phyloP scores from a whole-genome alignment of 2,113 vertebrate genomes.

The Herpailurus yagouaroundi region DNA sequence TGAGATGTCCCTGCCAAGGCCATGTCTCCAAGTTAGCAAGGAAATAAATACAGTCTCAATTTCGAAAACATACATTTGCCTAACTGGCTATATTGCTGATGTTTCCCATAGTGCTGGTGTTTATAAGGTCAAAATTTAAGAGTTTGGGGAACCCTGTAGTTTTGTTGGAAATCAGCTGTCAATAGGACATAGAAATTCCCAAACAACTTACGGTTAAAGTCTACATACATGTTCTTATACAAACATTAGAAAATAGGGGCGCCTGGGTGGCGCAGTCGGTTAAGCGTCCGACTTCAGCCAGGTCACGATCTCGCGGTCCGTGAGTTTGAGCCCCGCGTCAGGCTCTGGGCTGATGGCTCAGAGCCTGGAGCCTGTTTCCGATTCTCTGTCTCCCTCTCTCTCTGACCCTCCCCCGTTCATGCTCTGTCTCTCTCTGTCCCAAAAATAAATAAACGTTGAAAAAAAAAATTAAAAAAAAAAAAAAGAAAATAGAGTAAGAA shows the following conservation, averaged over 20 bases:
- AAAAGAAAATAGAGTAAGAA: slow-evolving; percentile 15
- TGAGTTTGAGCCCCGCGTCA: too few species aligned
- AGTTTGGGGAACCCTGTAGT: not conserved
- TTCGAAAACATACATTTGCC: not conserved
- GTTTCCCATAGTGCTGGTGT: not conserved
- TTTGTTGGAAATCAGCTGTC: not conserved
- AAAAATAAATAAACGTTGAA: too few species aligned
- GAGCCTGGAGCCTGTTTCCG: too few species aligned
- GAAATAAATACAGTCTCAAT: not conserved
- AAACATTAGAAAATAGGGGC: not conserved
- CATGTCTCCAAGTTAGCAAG: not conserved
- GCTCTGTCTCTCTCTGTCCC: too few species aligned
- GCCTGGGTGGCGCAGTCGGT: too few species aligned
- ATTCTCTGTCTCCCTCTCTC: too few species aligned
- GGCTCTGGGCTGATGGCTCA: too few species aligned
- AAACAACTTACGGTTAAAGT: not conserved
- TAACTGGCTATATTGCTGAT: not conserved
- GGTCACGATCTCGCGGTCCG: too few species aligned
- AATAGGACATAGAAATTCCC: not conserved
- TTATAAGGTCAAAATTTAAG: slow-evolving; percentile 9
- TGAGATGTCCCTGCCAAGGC: not conserved
- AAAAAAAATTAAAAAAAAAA: too few species aligned
- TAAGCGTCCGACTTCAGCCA: too few species aligned
- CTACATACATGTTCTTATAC: not conserved
- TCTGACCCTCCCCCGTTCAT: too few species aligned